These are phyloP conservation scores for Poecile montanus DNA, from an alignment of 2,797 vertebrate genomes.

Conservation along the genomic window DNA sequence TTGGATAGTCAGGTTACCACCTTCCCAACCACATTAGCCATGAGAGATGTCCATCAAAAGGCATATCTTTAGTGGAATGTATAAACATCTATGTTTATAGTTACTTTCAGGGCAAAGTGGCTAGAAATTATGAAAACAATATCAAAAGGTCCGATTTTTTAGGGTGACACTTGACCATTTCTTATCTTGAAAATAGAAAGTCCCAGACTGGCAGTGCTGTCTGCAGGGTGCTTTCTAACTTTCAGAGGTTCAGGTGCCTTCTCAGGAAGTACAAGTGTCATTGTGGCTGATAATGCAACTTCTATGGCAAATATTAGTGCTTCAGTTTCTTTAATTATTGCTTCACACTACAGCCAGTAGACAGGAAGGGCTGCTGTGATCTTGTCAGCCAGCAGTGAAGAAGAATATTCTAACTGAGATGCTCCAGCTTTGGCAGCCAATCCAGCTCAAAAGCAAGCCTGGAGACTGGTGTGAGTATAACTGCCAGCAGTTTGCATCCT, in stretches of 20 bases:
- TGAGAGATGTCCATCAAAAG: too few relatives aligned
- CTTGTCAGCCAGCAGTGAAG: neutral
- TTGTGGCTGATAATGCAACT: rapidly evolving
- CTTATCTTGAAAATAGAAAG: neutral
- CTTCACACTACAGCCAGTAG: neutral
- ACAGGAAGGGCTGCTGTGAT: neutral
- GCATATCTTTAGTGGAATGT: too few relatives aligned
- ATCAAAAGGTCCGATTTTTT: too few relatives aligned
- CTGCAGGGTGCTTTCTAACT: neutral
- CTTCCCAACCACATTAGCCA: too few relatives aligned
- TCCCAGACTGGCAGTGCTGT: neutral
- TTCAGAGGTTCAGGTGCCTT: neutral
- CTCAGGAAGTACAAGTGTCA: neutral
- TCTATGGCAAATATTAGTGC: neutral
- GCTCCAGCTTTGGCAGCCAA: neutral
- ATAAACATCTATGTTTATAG: too few relatives aligned
- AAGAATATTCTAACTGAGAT: neutral
- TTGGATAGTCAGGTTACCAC: too few relatives aligned
- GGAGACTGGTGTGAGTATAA: neutral
- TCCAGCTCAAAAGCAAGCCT: neutral
- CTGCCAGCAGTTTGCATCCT: neutral
- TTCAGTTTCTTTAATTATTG: neutral
- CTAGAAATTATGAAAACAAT: too few relatives aligned
- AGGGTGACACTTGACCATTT: too few relatives aligned
- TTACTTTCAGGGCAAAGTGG: too few relatives aligned